These are phyloP conservation scores for Bufo bufo DNA, from an alignment of 2,113 vertebrate species.

Conservation along the genomic window DNA sequence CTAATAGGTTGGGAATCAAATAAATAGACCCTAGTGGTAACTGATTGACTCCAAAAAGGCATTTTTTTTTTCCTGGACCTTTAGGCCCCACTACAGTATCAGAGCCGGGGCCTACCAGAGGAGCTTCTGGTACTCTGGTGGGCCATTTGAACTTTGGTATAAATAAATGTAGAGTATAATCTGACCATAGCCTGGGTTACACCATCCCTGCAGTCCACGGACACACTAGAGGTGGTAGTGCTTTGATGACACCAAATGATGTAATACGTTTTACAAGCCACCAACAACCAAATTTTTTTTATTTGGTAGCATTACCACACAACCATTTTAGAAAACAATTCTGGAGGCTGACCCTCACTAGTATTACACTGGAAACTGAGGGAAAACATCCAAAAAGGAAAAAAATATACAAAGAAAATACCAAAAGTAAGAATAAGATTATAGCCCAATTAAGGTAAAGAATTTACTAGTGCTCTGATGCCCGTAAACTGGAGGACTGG, in stretches of 20 bases:
- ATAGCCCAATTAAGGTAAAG: neutral
- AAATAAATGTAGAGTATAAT: neutral
- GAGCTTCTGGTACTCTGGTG: no score
- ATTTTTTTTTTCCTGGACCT: no score
- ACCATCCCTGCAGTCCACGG: neutral
- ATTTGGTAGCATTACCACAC: neutral
- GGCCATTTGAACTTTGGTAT: neutral
- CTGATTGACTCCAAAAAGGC: no score
- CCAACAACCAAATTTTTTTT: neutral
- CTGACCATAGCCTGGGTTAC: neutral
- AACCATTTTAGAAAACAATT: neutral
- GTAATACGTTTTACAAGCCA: neutral
- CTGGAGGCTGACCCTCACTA: neutral
- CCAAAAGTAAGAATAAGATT: neutral
- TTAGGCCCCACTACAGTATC: no score
- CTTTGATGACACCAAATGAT: neutral
- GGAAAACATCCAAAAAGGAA: neutral
- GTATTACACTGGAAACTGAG: neutral
- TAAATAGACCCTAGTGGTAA: no score
- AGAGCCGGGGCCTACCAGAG: no score
- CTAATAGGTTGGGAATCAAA: no score
- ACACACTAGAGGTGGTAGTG: neutral
- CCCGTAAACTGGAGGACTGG: neutral
- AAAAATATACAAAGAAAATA: neutral
- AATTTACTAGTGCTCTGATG: neutral